phyloP scores from a whole-genome alignment of 1,140 invertebrate genomes.

The Lepidurus apus region DNA sequence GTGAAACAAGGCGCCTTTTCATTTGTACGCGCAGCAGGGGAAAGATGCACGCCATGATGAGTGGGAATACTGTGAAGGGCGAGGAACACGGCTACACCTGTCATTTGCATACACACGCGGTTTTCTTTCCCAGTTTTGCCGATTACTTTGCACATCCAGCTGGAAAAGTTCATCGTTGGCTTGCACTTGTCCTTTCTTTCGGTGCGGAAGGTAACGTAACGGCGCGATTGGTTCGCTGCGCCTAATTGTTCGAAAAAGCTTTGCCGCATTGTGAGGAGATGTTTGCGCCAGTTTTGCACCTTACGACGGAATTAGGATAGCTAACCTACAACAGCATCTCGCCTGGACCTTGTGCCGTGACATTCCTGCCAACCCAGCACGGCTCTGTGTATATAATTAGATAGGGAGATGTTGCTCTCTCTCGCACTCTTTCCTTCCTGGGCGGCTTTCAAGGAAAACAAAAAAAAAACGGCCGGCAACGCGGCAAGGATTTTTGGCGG shows the following conservation, averaged over 20 bases:
- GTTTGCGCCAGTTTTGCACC: neutral
- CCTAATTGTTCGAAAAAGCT: neutral
- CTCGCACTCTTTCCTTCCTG: neutral
- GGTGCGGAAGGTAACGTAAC: neutral
- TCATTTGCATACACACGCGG: neutral
- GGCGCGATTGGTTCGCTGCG: neutral
- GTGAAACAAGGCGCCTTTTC: neutral
- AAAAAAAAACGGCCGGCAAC: neutral
- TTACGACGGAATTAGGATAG: conserved; percentile 6
- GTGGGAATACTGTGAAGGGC: neutral
- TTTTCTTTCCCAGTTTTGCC: neutral
- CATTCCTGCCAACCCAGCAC: neutral
- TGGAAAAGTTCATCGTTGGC: too few species aligned
- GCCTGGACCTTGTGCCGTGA: neutral
- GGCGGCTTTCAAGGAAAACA: neutral
- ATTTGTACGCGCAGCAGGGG: conserved; percentile 3
- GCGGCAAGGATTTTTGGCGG: neutral
- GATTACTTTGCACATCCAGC: neutral
- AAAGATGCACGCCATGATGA: neutral
- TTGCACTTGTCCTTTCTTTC: neutral
- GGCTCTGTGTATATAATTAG: neutral
- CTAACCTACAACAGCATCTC: neutral
- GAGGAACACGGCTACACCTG: neutral
- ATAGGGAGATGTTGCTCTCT: neutral
- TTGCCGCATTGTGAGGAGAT: neutral